Evolutionary conservation across 2,113 vertebrate species (phyloP).

Genomic region (Carettochelys insculpta): DNA sequence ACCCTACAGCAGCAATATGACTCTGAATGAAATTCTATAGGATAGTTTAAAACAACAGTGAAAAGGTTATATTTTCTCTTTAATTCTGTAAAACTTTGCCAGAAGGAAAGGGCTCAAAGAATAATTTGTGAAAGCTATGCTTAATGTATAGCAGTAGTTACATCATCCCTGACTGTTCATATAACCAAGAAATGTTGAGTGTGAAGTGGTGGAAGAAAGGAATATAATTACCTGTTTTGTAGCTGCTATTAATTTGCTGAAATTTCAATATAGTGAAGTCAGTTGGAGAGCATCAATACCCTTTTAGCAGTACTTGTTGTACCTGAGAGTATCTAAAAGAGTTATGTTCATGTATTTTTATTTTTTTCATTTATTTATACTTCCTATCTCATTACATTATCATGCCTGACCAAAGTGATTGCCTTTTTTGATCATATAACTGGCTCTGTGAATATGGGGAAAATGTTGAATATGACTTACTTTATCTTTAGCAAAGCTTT

Average conservation of each 20-base stretch:
- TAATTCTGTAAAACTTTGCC: not conserved
- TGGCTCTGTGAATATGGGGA: too few relatives aligned
- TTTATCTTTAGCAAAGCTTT: too few relatives aligned
- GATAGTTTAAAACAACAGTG: not conserved
- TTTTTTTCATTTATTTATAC: not conserved
- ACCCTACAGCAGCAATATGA: not conserved
- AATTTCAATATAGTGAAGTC: not conserved
- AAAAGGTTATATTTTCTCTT: not conserved
- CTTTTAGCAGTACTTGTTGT: not conserved
- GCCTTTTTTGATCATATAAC: too few relatives aligned
- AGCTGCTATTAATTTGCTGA: not conserved
- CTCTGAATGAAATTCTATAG: not conserved
- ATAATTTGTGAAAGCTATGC: fast-evolving
- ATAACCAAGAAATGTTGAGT: not conserved
- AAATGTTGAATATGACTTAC: too few relatives aligned
- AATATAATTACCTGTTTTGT: not conserved
- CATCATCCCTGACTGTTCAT: not conserved
- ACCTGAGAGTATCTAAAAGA: not conserved
- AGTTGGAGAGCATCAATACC: not conserved
- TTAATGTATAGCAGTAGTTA: not conserved
- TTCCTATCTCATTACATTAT: not conserved
- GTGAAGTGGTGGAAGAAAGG: not conserved
- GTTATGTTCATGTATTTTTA: not conserved
- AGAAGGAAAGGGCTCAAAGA: not conserved
- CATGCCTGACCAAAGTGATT: too few relatives aligned